These are phyloP conservation scores for Anneissia japonica DNA, from an alignment of 35 echinoderm and acorn worm genomes.

Conservation along the genomic window DNA sequence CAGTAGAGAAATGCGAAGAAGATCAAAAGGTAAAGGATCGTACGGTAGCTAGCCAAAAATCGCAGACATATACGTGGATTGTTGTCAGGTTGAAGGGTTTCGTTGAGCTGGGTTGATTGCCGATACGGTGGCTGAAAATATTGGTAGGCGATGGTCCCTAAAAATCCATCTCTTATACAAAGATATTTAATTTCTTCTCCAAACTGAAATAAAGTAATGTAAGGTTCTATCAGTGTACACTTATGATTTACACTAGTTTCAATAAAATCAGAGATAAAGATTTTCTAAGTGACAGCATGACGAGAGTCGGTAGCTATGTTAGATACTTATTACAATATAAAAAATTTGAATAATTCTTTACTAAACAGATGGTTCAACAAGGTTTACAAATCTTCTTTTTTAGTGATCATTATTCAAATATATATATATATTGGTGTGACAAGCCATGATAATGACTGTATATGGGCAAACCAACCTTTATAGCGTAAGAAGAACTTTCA, in stretches of 20 bases:
- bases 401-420: no score
- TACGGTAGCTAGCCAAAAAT: conserved; percentile 73
- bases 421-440: no score
- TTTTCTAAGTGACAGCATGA: neutral
- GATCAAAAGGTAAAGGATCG: conserved; percentile 18
- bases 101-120: conserved; percentile 1
- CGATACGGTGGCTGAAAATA: conserved; percentile 58
- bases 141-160: conserved; percentile 64
- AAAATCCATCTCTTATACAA: conserved; percentile 43
- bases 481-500: no score
- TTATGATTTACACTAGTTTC: neutral
- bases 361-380: neutral
- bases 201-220: conserved; percentile 48
- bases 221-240: neutral
- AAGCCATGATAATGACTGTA: no score
- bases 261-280: neutral
- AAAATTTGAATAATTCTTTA: neutral
- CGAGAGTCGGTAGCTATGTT: neutral
- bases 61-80: conserved; percentile 72
- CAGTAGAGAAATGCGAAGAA: conserved; percentile 8
- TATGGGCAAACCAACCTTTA: no score
- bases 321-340: neutral
- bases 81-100: neutral
- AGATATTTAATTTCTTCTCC: conserved; percentile 55
- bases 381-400: neutral